Conservation (phyloP, 2,797 vertebrate genomes). For the Gambelia wislizenii region DNA sequence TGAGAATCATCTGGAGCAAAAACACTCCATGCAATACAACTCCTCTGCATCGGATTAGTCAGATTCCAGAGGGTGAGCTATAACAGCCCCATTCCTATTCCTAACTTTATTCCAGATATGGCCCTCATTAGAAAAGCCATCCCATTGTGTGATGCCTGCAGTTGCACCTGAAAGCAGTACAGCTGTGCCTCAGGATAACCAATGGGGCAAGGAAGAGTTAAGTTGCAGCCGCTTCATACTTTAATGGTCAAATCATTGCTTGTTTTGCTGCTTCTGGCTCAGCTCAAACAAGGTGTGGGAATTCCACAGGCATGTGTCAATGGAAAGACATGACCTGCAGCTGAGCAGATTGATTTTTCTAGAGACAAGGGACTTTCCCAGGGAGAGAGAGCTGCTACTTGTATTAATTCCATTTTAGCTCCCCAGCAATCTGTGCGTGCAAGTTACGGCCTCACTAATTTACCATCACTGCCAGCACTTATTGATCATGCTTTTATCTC, state of each 20-base stretch:
- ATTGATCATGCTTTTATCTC: constrained; percentile 59
- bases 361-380: constrained; percentile 32
- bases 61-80: no score
- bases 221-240: not conserved
- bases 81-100: no score
- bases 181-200: not conserved
- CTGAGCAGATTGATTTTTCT: constrained; percentile 1
- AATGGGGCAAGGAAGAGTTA: not conserved
- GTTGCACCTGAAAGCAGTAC: not conserved
- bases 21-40: no score
- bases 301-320: constrained; percentile 18
- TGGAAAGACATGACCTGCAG: not conserved
- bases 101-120: not conserved
- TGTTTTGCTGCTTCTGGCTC: not conserved
- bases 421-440: constrained; percentile 38
- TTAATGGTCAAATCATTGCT: not conserved
- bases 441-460: constrained; percentile 47
- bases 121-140: no score
- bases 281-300: constrained; percentile 39
- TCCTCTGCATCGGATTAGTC: no score
- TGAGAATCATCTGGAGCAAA: no score
- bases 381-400: constrained; percentile 19
- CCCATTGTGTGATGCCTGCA: not conserved
- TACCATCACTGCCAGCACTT: constrained; percentile 26
- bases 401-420: constrained; percentile 44